Conservation (phyloP, 2,797 vertebrate genomes). For the Acipenser oxyrinchus region DNA sequence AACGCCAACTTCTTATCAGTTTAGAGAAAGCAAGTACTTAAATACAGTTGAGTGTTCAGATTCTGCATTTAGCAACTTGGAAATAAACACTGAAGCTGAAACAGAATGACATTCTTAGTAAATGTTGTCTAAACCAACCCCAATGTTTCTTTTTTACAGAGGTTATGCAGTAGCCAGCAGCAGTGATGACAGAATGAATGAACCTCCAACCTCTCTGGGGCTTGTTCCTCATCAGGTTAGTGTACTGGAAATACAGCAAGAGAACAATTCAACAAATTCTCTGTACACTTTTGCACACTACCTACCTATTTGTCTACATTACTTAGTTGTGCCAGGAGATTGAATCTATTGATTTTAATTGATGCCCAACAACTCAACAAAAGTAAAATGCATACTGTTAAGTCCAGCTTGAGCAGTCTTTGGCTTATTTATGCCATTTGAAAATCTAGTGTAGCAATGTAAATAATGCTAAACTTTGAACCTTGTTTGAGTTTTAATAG, state of each 20-base stretch:
- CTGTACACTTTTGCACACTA: too few relatives aligned
- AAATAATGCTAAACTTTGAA: too few relatives aligned
- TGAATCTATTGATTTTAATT: too few relatives aligned
- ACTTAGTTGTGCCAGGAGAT: too few relatives aligned
- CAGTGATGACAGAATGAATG: constrained; percentile 95
- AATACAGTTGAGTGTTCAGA: neutral
- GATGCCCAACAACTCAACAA: too few relatives aligned
- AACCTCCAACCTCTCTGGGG: constrained; percentile 92
- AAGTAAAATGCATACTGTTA: too few relatives aligned
- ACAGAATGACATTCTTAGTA: constrained; percentile 7
- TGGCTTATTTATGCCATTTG: too few relatives aligned
- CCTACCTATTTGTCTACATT: too few relatives aligned
- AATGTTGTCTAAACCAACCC: constrained; percentile 15
- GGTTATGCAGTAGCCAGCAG: constrained; percentile 94
- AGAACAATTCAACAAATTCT: neutral
- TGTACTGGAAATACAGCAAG: constrained; percentile 13
- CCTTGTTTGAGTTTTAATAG: too few relatives aligned
- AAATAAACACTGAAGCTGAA: constrained; percentile 5
- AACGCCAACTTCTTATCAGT: too few relatives aligned
- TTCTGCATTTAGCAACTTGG: neutral
- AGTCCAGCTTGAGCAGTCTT: too few relatives aligned
- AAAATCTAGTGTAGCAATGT: too few relatives aligned
- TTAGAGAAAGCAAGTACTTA: neutral
- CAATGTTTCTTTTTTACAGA: constrained; percentile 47
- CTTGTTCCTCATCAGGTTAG: constrained; percentile 95